A percentile compares a stretch with the other conserved stretches of the same genome.
Evolutionary conservation across 1,140 invertebrate genomes (phyloP).

Genomic region (Calephelis virginiensis): DNA sequence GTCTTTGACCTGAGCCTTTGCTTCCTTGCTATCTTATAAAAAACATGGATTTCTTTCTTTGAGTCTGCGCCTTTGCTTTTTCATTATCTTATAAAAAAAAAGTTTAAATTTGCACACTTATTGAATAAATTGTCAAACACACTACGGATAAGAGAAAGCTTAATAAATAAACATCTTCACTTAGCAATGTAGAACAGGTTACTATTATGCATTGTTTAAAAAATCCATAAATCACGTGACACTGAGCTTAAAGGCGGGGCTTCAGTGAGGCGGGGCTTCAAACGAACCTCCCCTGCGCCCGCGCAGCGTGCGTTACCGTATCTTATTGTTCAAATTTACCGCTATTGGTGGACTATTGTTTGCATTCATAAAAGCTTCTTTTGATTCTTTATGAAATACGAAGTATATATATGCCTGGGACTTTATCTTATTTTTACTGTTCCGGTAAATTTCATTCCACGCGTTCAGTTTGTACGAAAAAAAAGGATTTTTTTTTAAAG

Average conservation of each 20-base stretch:
- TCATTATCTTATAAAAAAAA: too few species aligned
- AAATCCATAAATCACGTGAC: conserved; percentile 14
- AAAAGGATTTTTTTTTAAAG: too few species aligned
- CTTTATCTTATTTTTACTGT: too few species aligned
- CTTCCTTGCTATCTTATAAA: too few species aligned
- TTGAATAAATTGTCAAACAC: not conserved
- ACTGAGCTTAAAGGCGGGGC: conserved; percentile 9
- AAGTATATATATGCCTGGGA: too few species aligned
- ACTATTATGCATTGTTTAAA: conserved; percentile 8
- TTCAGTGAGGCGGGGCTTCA: not conserved
- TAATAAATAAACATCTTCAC: conserved; percentile 2
- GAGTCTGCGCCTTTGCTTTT: too few species aligned
- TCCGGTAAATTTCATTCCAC: too few species aligned
- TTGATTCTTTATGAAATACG: not conserved
- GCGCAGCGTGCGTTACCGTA: conserved; percentile 10
- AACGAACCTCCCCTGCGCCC: conserved; percentile 4
- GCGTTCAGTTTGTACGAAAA: too few species aligned
- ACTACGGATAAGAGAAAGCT: not conserved
- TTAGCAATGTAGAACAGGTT: not conserved
- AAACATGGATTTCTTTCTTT: too few species aligned
- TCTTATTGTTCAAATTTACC: conserved; percentile 16
- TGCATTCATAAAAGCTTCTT: not conserved
- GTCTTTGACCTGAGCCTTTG: too few species aligned
- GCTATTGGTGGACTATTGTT: conserved; percentile 16
- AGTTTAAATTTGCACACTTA: too few species aligned